Conservation (phyloP, 1,140 invertebrate species). For the Caenorhabditis latens region DNA sequence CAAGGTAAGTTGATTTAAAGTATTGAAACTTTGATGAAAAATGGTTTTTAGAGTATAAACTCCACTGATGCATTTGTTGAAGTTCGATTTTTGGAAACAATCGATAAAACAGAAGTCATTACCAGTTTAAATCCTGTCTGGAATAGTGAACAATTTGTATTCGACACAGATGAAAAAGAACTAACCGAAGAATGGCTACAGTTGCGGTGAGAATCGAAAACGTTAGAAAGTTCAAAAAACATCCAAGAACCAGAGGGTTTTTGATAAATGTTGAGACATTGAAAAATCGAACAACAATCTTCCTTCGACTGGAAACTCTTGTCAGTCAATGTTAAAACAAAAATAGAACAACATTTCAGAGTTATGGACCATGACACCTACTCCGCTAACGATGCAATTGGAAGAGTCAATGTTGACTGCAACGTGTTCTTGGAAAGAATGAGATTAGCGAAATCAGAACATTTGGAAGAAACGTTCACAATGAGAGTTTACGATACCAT, state of each 20-base stretch:
- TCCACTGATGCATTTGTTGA: constrained; percentile 62
- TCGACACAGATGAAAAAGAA: constrained; percentile 60
- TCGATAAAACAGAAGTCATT: constrained; percentile 59
- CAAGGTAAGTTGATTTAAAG: constrained; percentile 7
- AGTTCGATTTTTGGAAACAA: constrained; percentile 47
- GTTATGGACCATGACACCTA: constrained; percentile 64
- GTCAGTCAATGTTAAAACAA: no score
- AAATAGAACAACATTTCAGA: constrained; percentile 10
- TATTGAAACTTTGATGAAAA: neutral
- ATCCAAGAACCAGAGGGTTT: no score
- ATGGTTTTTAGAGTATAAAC: constrained; percentile 53
- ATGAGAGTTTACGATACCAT: constrained; percentile 57
- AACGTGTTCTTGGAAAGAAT: constrained; percentile 60
- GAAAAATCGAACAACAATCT: no score
- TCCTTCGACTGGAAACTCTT: no score
- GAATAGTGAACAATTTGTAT: constrained; percentile 57
- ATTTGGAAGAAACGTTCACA: constrained; percentile 31
- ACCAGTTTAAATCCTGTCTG: constrained; percentile 60
- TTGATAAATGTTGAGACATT: no score
- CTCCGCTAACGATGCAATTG: constrained; percentile 59
- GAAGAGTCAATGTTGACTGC: constrained; percentile 53
- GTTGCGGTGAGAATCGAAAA: constrained; percentile 23
- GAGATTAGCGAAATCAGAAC: neutral
- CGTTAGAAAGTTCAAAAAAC: no score
- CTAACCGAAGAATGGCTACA: constrained; percentile 55